Evolutionary conservation across 2,888 invertebrate genomes (phyloP).

Genomic region (Melinopterus prodromus): DNA sequence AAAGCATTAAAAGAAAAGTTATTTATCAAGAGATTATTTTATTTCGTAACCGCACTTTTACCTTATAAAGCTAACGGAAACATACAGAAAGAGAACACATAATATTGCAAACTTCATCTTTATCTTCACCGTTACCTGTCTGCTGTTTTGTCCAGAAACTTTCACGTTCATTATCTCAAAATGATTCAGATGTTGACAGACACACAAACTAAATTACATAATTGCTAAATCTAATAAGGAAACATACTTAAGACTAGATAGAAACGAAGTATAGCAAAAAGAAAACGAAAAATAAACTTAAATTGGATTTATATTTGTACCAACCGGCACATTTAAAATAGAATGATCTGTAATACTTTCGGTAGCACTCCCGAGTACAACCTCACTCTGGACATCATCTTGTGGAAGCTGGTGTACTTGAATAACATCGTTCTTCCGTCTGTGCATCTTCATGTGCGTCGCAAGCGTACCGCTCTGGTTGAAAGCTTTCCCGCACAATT

Average conservation of each 20-base stretch:
- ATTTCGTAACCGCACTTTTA: too few relatives aligned
- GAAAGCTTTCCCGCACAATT: conserved; percentile 52
- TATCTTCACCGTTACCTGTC: too few relatives aligned
- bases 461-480: conserved; percentile 53
- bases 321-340: background rate
- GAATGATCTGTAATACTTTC: background rate
- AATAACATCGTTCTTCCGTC: conserved; percentile 10
- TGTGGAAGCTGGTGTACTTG: background rate
- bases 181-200: too few relatives aligned
- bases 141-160: too few relatives aligned
- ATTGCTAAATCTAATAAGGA: too few relatives aligned
- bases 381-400: background rate
- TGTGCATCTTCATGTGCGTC: conserved; percentile 46
- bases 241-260: background rate
- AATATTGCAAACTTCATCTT: too few relatives aligned
- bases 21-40: too few relatives aligned
- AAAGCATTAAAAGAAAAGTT: too few relatives aligned
- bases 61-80: too few relatives aligned
- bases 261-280: background rate
- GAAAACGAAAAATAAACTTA: background rate
- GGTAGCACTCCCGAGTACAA: background rate
- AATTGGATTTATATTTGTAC: background rate
- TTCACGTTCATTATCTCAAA: too few relatives aligned
- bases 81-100: too few relatives aligned
- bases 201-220: too few relatives aligned